Percentiles rank a stretch among this genome's conserved stretches.
These are phyloP conservation scores for Ceyx melanurus DNA, from an alignment of 2,113 vertebrate species.

Conservation along the genomic window DNA sequence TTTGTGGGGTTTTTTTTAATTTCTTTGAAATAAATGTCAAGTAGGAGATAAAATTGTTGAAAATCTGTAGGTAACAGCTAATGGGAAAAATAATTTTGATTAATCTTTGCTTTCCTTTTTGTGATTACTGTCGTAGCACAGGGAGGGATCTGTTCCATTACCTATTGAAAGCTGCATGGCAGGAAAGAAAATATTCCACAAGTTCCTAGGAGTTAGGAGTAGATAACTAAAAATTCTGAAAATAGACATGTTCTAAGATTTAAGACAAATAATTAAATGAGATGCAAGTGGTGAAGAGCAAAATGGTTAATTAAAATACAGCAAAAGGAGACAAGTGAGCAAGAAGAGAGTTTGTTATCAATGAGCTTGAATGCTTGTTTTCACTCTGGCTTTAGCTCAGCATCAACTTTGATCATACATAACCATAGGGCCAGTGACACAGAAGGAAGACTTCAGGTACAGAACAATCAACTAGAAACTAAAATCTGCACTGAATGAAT, in stretches of 20 bases:
- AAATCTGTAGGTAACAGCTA: neutral
- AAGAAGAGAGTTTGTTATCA: neutral
- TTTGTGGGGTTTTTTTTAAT: neutral
- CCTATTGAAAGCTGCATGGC: neutral
- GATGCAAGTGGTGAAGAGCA: neutral
- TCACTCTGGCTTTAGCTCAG: neutral
- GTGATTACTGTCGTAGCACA: neutral
- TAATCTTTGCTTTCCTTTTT: neutral
- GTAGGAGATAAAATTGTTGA: neutral
- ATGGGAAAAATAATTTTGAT: neutral
- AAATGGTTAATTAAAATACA: neutral
- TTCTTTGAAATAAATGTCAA: neutral
- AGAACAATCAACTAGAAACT: neutral
- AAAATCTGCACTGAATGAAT: neutral
- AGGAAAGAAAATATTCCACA: neutral
- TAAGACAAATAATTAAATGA: neutral
- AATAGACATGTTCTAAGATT: neutral
- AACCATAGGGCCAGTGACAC: neutral
- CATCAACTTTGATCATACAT: neutral
- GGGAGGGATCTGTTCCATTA: neutral
- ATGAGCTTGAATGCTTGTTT: neutral
- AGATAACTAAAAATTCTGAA: neutral
- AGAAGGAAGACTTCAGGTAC: neutral
- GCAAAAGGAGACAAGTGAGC: neutral
- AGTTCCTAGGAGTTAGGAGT: neutral